phyloP scores from a whole-genome alignment of 2,113 vertebrate species.

The Callipepla squamata region DNA sequence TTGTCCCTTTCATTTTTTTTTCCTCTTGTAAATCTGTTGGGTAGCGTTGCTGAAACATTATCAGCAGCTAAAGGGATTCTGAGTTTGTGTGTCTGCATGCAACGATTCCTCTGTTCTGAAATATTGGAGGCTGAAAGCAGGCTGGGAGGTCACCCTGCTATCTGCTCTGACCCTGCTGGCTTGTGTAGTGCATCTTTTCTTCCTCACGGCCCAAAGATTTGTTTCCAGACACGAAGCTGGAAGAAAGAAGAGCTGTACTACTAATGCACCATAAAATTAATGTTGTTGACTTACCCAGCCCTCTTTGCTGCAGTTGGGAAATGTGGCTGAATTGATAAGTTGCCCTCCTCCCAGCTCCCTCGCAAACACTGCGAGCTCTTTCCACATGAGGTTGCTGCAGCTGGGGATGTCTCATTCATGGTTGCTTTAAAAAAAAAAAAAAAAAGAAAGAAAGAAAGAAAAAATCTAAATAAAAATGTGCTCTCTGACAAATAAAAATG shows the following conservation, averaged over 20 bases:
- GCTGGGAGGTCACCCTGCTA: neutral
- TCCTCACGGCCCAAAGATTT: neutral
- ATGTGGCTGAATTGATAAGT: conserved; percentile 27
- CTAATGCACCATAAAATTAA: conserved; percentile 6
- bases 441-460: neutral
- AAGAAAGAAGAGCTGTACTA: neutral
- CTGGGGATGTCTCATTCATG: conserved; percentile 53
- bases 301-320: neutral
- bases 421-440: conserved; percentile 16
- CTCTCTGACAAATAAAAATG: conserved; percentile 60
- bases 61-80: neutral
- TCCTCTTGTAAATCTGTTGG: accelerated
- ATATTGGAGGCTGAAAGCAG: neutral
- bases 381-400: conserved; percentile 5
- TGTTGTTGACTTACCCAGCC: neutral
- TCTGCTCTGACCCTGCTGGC: neutral
- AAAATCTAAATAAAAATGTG: conserved; percentile 12
- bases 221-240: neutral
- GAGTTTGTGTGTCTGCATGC: neutral
- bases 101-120: neutral
- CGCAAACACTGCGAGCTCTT: neutral
- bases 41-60: neutral
- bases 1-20: neutral
- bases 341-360: neutral
- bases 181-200: neutral